A percentile compares a stretch with the other conserved stretches of the same genome.
These are phyloP conservation scores for Chromoteleia sp. DNA, from an alignment of 2,888 invertebrate genomes.

Conservation along the genomic window DNA sequence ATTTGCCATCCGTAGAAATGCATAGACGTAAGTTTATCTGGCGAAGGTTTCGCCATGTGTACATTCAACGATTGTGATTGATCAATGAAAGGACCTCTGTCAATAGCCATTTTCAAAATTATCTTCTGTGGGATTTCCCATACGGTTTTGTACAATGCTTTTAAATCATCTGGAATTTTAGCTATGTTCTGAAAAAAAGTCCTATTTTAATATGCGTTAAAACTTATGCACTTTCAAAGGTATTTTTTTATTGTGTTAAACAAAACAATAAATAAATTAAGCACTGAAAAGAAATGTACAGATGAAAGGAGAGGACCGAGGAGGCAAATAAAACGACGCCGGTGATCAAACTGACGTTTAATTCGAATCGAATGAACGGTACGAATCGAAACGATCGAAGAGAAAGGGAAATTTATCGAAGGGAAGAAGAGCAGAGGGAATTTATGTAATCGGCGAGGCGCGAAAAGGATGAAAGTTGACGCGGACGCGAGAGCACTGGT, in stretches of 20 bases:
- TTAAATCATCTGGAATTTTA: slow-evolving; percentile 92
- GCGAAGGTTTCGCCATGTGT: slow-evolving; percentile 97
- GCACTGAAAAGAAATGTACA: no score
- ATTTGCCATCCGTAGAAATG: slow-evolving; percentile 99
- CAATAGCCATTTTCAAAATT: slow-evolving; percentile 98
- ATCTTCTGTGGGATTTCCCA: slow-evolving; percentile 98
- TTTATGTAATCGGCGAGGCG: background rate
- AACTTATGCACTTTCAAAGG: no score
- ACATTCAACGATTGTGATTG: slow-evolving; percentile 99
- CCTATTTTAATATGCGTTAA: background rate
- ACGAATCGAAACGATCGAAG: no score
- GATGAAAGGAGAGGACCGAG: no score
- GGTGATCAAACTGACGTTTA: no score
- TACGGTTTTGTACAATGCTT: slow-evolving; percentile 96
- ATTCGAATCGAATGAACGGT: no score
- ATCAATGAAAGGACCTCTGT: slow-evolving; percentile 98
- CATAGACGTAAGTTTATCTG: slow-evolving; percentile 97
- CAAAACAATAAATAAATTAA: no score
- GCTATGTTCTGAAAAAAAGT: slow-evolving; percentile 88
- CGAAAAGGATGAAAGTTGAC: background rate
- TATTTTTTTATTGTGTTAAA: no score
- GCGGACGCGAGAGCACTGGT: background rate
- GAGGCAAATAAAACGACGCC: no score
- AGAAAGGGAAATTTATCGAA: no score
- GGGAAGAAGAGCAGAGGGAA: background rate